phyloP scores from a whole-genome alignment of 2,888 invertebrate species.

The Megaustenia siamemsis region DNA sequence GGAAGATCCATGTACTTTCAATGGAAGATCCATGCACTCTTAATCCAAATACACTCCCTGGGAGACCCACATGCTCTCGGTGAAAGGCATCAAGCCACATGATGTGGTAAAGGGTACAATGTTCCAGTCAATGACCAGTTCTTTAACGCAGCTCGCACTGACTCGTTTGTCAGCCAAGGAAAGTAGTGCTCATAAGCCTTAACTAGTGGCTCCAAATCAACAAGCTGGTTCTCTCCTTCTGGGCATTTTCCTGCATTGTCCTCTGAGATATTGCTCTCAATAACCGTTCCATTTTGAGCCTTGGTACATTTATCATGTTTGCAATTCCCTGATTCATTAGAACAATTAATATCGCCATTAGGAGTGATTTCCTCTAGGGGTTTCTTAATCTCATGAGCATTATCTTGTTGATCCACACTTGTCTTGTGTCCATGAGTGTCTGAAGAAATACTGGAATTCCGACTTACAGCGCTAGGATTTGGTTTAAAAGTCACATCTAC shows the following conservation, averaged over 20 bases:
- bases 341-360: no score
- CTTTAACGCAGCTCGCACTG: conserved; percentile 9
- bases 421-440: background rate
- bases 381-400: background rate
- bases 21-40: no score
- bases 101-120: background rate
- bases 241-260: background rate
- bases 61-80: no score
- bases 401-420: background rate
- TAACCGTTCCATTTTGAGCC: no score
- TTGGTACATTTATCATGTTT: no score
- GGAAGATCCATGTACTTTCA: no score
- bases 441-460: background rate
- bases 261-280: no score
- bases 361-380: background rate
- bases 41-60: no score
- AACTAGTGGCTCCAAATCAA: conserved; percentile 17
- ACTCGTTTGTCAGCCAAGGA: background rate
- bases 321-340: no score
- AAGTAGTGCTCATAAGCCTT: conserved; percentile 17
- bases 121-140: conserved; percentile 17
- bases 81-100: background rate
- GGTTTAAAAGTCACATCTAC: background rate
- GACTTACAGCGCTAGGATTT: background rate
- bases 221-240: no score